Evolutionary conservation across 1,140 invertebrate species (phyloP), one percentile per base, ranked within the genome.

Genomic region (Dendroctonus ponderosae): DNA sequence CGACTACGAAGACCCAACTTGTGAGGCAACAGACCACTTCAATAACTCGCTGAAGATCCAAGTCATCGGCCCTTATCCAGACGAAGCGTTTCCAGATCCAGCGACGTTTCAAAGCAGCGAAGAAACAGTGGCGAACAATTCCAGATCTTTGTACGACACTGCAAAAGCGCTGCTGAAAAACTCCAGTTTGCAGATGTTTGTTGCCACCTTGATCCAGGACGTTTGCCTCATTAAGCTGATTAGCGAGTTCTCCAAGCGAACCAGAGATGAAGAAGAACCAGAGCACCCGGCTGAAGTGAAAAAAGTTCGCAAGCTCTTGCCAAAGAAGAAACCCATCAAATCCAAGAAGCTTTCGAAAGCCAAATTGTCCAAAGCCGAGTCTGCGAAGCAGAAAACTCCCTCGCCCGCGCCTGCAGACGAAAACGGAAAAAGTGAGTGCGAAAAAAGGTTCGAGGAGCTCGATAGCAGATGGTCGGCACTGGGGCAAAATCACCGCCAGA

Each of bases 371-470:
- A 44, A 43, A 38, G 48, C 7, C 41, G 15, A 7, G 15, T n/a
- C 9, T 2, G 39, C 40, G 12, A 59, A 53, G 15, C 50, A 46
- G 39, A 40, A 15, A n/a, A 11, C 39, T 15, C 3, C 26, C 11
- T 6, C 38, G 8, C 7, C 8, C 2, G 14, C 12, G 4, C 7
- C 52, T 11, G 0, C 15, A 12, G 42, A 43, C 12, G 72, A 73
- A 58, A 73, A 70, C 39, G 70, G 72, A 11, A 72, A 72, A 46
- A 74, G 72, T 38, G 72, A 74, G 46, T 74, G 72, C 42, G 69
- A 74, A 69, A 67, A 67, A 42, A 65, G 70, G 59, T 74, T 72
- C 48, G 69, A 70, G 48, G 70, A 72, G 44, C 62, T 74, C 4
- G 72, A 74, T 12, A 68, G 48, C 41, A 69, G 54, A 54, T 72